Evolutionary conservation across 1,140 invertebrate species (phyloP).

Genomic region (Drosophila obscura): DNA sequence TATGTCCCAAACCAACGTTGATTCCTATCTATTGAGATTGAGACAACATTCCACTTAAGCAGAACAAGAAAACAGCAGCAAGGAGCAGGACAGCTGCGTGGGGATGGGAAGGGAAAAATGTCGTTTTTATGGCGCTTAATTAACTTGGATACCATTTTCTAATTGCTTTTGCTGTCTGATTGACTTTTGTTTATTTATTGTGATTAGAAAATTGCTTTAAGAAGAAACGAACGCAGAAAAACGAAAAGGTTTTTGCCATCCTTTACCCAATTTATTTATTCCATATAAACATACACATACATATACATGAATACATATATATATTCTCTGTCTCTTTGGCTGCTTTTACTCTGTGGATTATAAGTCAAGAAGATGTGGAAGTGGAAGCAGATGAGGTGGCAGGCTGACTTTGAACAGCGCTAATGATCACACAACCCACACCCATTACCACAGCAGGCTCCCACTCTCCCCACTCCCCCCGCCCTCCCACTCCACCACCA

Average conservation of each 20-base stretch:
- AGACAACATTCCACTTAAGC: constrained; percentile 70
- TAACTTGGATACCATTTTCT: constrained; percentile 77
- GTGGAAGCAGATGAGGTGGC: not conserved
- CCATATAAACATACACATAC: too few relatives aligned
- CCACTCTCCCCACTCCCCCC: not conserved
- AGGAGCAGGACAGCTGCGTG: not conserved
- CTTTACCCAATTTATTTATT: constrained; percentile 1
- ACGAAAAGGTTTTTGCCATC: constrained; percentile 5
- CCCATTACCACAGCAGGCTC: too few relatives aligned
- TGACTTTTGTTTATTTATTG: constrained; percentile 80
- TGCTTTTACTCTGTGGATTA: constrained; percentile 3
- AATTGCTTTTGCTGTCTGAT: constrained; percentile 76
- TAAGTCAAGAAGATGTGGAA: not conserved
- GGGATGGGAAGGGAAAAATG: constrained; percentile 39
- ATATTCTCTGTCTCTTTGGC: not conserved
- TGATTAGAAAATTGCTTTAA: constrained; percentile 62
- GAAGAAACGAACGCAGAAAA: constrained; percentile 16
- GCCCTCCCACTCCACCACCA: not conserved
- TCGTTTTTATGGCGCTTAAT: constrained; percentile 80
- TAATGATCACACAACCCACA: constrained; percentile 42
- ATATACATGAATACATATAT: too few relatives aligned
- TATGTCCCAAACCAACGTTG: constrained; percentile 55
- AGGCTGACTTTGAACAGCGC: constrained; percentile 30
- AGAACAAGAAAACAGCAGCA: constrained; percentile 20
- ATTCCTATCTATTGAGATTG: constrained; percentile 79